Evolutionary conservation across 2,888 invertebrate genomes (phyloP), one percentile per base, ranked within the genome.

Genomic region (Drosophila sordidula): DNA sequence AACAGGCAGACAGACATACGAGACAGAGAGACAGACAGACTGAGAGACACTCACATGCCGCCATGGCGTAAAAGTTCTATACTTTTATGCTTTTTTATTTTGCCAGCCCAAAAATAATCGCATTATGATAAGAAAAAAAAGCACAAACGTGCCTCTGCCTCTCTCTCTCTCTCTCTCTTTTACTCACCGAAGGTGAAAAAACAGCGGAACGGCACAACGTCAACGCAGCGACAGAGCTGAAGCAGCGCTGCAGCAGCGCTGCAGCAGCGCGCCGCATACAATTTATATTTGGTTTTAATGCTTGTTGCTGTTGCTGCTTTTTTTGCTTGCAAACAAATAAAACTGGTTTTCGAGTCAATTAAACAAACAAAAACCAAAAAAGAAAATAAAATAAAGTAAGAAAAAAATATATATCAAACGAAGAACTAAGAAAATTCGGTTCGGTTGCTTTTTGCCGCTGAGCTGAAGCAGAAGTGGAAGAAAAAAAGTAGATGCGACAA

Each of bases 281-380:
- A 81, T 80, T 82, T 82, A 82, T 84, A 82, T 84, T 84, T 81
- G 79, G 79, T 84, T 79, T 81, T 74, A 78, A 79, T 79, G 81
- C 74, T 84, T 77, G 71, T 75, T 81, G 76, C 66, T 78, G 81
- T 58, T 80, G 29, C 29, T 29, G n/a, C 3, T 29, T 29, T 29
- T 71, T 72, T 73, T 81, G 80, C 76, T 77, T 77, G 70, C 85
- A 85, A 81, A 79, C 85, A 82, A 82, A 82, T 82, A 81, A 85
- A 82, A 82, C 82, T 79, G 85, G 85, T 82, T 82, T 82, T 85
- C 85, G 63, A 79, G 72, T 81, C 82, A 82, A 85, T 82, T 82
- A 85, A 82, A 77, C 79, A 80, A 76, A 81, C 70, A 64, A 61
- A 80, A 81, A 75, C 62, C n/a, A n/a, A 18, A 18, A 18, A 18